Base-by-base conservation (phyloP, 2,113 vertebrate genomes). In the Vulpes ferrilata region DNA sequence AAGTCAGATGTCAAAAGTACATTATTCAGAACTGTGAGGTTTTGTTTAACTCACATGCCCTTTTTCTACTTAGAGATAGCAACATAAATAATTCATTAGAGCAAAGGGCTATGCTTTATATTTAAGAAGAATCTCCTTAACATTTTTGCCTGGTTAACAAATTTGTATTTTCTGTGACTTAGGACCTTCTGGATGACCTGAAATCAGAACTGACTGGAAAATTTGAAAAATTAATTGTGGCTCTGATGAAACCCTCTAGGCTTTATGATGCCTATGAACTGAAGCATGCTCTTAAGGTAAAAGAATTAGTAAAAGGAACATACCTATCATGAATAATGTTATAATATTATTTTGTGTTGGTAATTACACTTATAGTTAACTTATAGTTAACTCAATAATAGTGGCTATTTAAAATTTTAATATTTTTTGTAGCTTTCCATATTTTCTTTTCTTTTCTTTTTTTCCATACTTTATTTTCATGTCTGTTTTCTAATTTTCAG, bases 171-270 rank as follows among this genome's bases (percentile, higher is more conserved):
- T 53, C 78, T 97, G 80, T 96, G 60, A 13, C 0, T 9, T 98
- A 99, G 99, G 99, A 99, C 97, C 98, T 99, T 2, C 97, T 99
- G 67, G 99, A 99, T 88, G 99, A 99, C 6, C 97, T 99, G 97
- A 99, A 99, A 86, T 99, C 99, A 0, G 99, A 99, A 96, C 99
- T 99, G 2, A 99, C 99, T 0, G 99, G 99, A 23, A 99, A 99
- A 92, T 99, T 99, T 67, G 99, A 99, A 98, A 99, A 97, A 0
- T 94, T 99, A 86, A 99, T 99, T 8, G 99, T 99, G 79, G 99
- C 99, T 71, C 94, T 99, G 98, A 99, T 99, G 99, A 99, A 98
- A 25, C 99, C 99, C 0, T 53, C 99, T 0, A 5, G 51, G 5
- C 90, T 98, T 35, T 99, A 99, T 55, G 99, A 99, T 71, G 99